Conservation (phyloP, 2,797 vertebrate species). For the Cheirogaleus major region DNA sequence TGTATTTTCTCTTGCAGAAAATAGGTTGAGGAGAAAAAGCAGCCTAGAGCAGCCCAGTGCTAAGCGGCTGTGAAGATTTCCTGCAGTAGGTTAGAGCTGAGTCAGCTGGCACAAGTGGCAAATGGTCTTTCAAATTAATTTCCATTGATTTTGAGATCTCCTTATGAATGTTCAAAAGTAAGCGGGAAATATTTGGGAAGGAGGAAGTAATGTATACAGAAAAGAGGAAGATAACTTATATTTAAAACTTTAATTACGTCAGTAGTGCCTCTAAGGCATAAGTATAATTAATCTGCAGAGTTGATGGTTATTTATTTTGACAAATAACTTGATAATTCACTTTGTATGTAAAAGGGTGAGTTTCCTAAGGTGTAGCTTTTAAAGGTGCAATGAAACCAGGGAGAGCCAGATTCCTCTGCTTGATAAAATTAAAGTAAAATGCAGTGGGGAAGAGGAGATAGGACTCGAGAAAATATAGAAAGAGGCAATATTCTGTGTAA, state of each 20-base stretch:
- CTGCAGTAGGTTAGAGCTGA: neutral
- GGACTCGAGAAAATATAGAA: neutral
- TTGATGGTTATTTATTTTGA: neutral
- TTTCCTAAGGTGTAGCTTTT: neutral
- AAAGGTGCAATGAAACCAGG: neutral
- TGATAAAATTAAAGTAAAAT: neutral
- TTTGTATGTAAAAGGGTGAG: neutral
- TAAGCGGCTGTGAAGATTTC: neutral
- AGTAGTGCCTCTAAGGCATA: neutral
- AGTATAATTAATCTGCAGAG: neutral
- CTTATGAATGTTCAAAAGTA: neutral
- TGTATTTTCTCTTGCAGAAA: neutral
- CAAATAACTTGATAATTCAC: neutral
- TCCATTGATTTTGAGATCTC: neutral
- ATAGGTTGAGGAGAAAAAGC: neutral
- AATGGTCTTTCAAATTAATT: neutral
- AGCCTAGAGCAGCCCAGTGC: neutral
- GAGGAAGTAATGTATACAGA: neutral
- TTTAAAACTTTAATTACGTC: constrained; percentile 8
- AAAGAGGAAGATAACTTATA: neutral
- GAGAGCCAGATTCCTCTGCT: neutral
- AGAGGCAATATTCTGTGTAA: neutral
- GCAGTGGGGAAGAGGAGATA: neutral
- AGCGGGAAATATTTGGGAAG: neutral
- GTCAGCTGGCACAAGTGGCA: neutral